Percentiles rank a stretch among this genome's conserved stretches.
Conservation (phyloP, 2,888 invertebrate species). For the Pammene fasciana region DNA sequence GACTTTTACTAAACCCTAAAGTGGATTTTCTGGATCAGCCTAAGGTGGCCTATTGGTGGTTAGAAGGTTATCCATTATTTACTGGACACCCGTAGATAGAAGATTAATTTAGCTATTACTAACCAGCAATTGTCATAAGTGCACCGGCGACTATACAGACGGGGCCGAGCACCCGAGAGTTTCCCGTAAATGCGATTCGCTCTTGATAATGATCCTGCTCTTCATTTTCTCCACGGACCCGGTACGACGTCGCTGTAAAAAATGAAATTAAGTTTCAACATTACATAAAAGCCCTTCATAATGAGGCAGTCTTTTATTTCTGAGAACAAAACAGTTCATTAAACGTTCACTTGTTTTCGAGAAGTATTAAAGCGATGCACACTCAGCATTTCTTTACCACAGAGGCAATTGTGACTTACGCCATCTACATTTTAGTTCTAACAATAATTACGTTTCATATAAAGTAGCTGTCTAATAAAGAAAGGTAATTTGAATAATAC, state of each 20-base stretch:
- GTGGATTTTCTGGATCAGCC: no score
- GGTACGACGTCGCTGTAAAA: slow-evolving; percentile 86
- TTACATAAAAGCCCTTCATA: slow-evolving; percentile 2
- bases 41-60: no score
- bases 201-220: slow-evolving; percentile 88
- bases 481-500: slow-evolving; percentile 14
- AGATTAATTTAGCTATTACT: slow-evolving; percentile 25
- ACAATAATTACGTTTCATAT: neutral
- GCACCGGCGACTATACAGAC: slow-evolving; percentile 89
- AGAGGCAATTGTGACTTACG: neutral
- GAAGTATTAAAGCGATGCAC: no score
- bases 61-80: no score
- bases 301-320: neutral
- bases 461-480: neutral
- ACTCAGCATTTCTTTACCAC: no score
- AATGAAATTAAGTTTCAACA: neutral
- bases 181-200: slow-evolving; percentile 88
- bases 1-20: no score
- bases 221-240: slow-evolving; percentile 88
- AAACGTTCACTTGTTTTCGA: neutral
- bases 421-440: slow-evolving; percentile 11
- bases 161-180: slow-evolving; percentile 88
- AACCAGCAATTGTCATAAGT: slow-evolving; percentile 85
- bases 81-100: no score
- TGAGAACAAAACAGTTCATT: neutral